A percentile compares a stretch with the other conserved stretches of the same genome.
These are phyloP conservation scores for Galerucella nymphaeae DNA, from an alignment of 2,888 invertebrate genomes.

Conservation along the genomic window DNA sequence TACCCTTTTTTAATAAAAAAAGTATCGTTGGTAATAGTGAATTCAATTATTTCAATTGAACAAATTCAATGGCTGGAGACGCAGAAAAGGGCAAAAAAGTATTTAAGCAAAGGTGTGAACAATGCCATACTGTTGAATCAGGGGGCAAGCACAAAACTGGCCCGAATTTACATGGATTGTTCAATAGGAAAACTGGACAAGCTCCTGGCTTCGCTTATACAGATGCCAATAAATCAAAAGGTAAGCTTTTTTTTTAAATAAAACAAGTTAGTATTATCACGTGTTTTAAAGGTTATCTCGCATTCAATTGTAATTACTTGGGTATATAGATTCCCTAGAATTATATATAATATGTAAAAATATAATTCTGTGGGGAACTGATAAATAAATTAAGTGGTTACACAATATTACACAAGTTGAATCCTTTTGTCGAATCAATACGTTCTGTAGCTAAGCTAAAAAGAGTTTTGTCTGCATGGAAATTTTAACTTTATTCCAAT, in stretches of 20 bases:
- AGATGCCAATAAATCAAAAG: slow-evolving; percentile 96
- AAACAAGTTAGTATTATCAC: neutral
- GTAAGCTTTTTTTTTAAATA: slow-evolving; percentile 65
- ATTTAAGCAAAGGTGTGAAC: slow-evolving; percentile 95
- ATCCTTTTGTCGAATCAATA: neutral
- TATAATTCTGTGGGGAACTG: neutral
- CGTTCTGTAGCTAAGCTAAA: too few species aligned
- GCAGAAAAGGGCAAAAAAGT: slow-evolving; percentile 97
- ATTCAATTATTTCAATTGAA: neutral
- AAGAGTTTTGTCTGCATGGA: neutral
- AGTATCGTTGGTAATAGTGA: slow-evolving; percentile 1
- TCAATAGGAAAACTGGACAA: slow-evolving; percentile 96
- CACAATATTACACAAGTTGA: neutral
- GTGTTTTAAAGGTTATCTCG: neutral
- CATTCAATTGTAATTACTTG: neutral
- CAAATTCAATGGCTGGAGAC: slow-evolving; percentile 72
- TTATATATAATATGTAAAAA: neutral
- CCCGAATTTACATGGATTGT: slow-evolving; percentile 92
- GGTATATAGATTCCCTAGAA: neutral
- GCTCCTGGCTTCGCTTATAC: slow-evolving; percentile 92
- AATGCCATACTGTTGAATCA: slow-evolving; percentile 96
- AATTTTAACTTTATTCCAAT: neutral
- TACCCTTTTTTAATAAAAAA: neutral
- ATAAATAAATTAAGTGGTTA: neutral
- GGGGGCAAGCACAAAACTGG: slow-evolving; percentile 99